phyloP scores from a whole-genome alignment of 2,113 vertebrate genomes.

The Pomatorhinus ruficollis region DNA sequence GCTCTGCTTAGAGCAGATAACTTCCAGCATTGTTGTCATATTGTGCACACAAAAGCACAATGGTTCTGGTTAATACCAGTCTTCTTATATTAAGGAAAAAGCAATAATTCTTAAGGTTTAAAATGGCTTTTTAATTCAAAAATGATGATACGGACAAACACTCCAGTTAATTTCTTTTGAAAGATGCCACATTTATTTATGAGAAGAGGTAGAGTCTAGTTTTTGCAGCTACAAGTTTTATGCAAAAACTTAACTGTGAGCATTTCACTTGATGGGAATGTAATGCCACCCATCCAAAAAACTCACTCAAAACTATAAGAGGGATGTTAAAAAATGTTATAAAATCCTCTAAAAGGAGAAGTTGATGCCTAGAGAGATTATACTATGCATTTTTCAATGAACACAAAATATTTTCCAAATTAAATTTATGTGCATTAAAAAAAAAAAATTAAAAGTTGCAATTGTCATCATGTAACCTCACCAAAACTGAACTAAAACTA shows the following conservation, averaged over 20 bases:
- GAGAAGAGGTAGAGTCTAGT: neutral
- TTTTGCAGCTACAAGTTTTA: neutral
- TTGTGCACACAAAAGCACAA: neutral
- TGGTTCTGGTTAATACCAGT: neutral
- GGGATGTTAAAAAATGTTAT: neutral
- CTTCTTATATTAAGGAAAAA: neutral
- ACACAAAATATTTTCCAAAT: neutral
- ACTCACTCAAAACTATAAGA: neutral
- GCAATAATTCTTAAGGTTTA: neutral
- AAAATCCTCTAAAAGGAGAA: neutral
- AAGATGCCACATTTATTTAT: neutral
- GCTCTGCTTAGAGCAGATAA: neutral
- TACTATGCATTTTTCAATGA: neutral
- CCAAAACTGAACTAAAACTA: neutral
- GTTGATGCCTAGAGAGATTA: neutral
- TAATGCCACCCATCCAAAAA: neutral
- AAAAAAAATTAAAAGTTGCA: rapidly evolving
- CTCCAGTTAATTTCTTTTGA: neutral
- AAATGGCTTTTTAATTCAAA: neutral
- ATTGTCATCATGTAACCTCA: neutral
- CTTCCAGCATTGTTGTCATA: neutral
- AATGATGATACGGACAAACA: neutral
- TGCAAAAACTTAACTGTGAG: neutral
- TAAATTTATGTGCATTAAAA: neutral
- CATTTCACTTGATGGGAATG: neutral